phyloP scores from a whole-genome alignment of 1,140 invertebrate species.

The Yoshiicerus persimilis region DNA sequence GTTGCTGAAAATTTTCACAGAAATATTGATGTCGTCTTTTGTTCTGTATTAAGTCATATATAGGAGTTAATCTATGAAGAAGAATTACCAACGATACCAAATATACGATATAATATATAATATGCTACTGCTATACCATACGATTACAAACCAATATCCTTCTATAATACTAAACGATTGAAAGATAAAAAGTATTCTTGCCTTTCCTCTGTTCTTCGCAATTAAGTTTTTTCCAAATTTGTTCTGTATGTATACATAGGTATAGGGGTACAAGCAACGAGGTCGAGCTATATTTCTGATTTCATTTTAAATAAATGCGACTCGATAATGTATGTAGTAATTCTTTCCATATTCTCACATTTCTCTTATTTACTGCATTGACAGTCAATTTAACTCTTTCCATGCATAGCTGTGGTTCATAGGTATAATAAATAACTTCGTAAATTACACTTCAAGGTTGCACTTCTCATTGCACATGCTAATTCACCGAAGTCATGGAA shows the following conservation, averaged over 20 bases:
- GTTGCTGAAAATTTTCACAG: not conserved
- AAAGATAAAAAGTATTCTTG: not conserved
- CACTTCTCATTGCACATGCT: too few relatives aligned
- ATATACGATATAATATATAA: not conserved
- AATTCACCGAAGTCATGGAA: too few relatives aligned
- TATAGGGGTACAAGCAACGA: not conserved
- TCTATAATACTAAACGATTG: not conserved
- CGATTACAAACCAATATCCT: not conserved
- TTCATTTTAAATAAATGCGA: constrained; percentile 10
- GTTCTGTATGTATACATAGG: not conserved
- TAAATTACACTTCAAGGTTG: too few relatives aligned
- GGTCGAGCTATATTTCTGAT: constrained; percentile 16
- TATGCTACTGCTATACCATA: not conserved
- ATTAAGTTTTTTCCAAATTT: not conserved
- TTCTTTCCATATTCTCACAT: not conserved
- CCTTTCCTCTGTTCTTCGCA: not conserved
- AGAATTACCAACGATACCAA: not conserved
- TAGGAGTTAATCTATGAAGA: not conserved
- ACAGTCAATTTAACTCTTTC: too few relatives aligned
- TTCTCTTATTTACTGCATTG: not conserved
- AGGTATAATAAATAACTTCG: too few relatives aligned
- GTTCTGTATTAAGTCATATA: not conserved
- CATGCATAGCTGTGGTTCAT: too few relatives aligned
- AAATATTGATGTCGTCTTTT: not conserved
- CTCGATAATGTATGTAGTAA: not conserved